Evolutionary conservation across 2,888 invertebrate genomes (phyloP).

Genomic region (Anoncus sp.): DNA sequence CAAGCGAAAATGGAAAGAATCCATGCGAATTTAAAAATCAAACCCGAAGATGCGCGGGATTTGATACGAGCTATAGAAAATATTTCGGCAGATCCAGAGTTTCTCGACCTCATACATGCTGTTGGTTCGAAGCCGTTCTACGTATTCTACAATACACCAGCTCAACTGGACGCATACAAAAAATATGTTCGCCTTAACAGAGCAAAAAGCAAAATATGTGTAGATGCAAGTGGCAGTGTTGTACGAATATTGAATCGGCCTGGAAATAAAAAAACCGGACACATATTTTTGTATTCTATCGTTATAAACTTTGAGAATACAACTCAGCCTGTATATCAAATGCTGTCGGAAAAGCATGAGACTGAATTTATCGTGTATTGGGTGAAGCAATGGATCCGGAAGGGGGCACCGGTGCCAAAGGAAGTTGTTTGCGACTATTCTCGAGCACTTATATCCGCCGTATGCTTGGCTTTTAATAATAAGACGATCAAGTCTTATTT

Average conservation of each 20-base stretch:
- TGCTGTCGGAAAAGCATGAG: background rate
- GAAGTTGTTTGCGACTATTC: constrained; percentile 38
- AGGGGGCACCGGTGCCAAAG: background rate
- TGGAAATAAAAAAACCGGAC: background rate
- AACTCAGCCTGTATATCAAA: background rate
- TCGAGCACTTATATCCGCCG: constrained; percentile 56
- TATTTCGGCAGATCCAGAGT: constrained; percentile 21
- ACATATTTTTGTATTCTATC: background rate
- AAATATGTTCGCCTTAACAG: constrained; percentile 34
- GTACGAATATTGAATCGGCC: constrained; percentile 43
- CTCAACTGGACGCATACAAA: constrained; percentile 49
- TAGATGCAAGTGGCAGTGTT: constrained; percentile 52
- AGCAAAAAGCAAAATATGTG: background rate
- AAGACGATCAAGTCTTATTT: constrained; percentile 47
- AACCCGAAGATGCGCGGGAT: constrained; percentile 4
- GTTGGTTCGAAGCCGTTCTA: constrained; percentile 45
- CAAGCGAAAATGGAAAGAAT: constrained; percentile 10
- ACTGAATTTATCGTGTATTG: constrained; percentile 49
- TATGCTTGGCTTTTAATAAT: constrained; percentile 56
- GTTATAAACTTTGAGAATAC: background rate
- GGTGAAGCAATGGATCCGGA: constrained; percentile 42
- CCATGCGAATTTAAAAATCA: background rate
- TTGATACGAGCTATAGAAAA: constrained; percentile 10
- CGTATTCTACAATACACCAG: constrained; percentile 45
- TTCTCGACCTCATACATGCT: constrained; percentile 37